Base-by-base conservation (phyloP, 2,888 invertebrate species). In the Melanostoma mellinum region DNA sequence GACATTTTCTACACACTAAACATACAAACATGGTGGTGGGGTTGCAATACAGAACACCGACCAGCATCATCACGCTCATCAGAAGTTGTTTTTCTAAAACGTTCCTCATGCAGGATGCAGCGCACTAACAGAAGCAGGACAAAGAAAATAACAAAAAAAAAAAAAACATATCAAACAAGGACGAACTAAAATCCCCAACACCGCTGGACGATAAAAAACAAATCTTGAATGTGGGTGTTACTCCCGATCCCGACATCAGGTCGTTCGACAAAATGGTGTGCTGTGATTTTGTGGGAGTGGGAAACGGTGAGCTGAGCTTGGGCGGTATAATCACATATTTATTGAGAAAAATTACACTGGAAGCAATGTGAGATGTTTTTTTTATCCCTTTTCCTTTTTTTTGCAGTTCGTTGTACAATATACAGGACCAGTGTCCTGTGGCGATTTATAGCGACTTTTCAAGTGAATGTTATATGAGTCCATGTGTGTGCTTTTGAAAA, bases 341-440 rank as follows among this genome's bases (percentile, higher is more conserved):
- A 81, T 77, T 77, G 71, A 68, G 76, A 48, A 72, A 81, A 77
- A 82, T 68, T 68, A 77, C 77, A 74, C 71, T 77, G 6, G 52
- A 44, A 71, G 65, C 65, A 42, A 52, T 69, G 56, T 63, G 32
- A 10, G 42, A 8, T 56, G 4, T 65, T 56, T 65, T 52, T 40
- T 6, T 44, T 33, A n/a, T 32, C 35, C 40, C 3, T 33, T 32
- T 32, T 42, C 40, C 3, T 8, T 20, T 36, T 6, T 48, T 9
- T 50, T 46, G n/a, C 40, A 30, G 44, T 46, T 46, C 4, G 44
- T 60, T 58, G 10, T 55, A 42, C 30, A 3, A 10, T 44, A 53
- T 35, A 32, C 32, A 35, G 67, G 42, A 56, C 60, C 55, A 67
- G 48, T 73, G 67, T 50, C 76, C 76, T 71, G 53, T 53, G 40